phyloP scores from a whole-genome alignment of 1,140 invertebrate species.

The Rhopalosiphum maidis region DNA sequence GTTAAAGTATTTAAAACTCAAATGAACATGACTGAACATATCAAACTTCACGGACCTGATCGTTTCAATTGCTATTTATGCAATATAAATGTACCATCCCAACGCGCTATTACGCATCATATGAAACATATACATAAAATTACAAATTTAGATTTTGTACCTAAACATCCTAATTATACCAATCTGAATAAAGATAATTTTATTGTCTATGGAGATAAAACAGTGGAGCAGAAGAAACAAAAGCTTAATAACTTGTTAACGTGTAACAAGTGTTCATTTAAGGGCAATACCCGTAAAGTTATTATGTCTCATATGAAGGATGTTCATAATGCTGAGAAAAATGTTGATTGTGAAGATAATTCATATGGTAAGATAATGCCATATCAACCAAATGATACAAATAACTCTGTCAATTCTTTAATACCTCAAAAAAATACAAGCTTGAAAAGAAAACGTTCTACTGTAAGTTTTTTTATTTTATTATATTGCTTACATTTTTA shows the following conservation, averaged over 20 bases:
- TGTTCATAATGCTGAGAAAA: background rate
- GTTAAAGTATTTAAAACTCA: slow-evolving; percentile 18
- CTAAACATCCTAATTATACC: background rate
- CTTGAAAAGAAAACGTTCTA: slow-evolving; percentile 31
- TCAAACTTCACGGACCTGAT: slow-evolving; percentile 38
- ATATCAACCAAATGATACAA: background rate
- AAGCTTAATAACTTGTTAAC: background rate
- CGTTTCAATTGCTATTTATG: slow-evolving; percentile 33
- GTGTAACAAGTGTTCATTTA: slow-evolving; percentile 28
- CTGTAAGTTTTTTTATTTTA: slow-evolving; percentile 11
- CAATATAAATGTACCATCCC: background rate
- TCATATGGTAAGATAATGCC: background rate
- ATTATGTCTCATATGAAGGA: slow-evolving; percentile 11
- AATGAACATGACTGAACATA: background rate
- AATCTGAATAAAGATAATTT: slow-evolving; percentile 16
- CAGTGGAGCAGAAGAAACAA: background rate
- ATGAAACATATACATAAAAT: background rate
- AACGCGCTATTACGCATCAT: background rate
- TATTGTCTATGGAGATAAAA: background rate
- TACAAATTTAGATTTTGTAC: background rate
- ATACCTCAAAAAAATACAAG: background rate
- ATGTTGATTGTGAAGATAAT: background rate
- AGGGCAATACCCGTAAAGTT: background rate
- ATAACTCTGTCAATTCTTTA: background rate
- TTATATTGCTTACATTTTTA: background rate